Percentiles rank a stretch among this genome's conserved stretches.
phyloP scores from a whole-genome alignment of 1,140 invertebrate species.

The Apocrypta bakeri region DNA sequence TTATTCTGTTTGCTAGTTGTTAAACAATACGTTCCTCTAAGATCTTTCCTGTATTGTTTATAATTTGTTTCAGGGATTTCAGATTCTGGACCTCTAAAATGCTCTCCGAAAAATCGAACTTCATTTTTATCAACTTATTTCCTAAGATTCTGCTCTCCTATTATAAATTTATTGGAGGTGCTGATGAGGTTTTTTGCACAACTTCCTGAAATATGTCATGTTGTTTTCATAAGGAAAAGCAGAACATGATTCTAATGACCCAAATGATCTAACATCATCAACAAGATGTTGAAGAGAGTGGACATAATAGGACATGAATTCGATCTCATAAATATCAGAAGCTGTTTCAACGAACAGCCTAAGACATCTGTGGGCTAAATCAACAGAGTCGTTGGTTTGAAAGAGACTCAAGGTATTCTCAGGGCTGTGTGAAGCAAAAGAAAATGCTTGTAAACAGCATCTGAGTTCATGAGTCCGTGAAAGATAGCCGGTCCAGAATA shows the following conservation, averaged over 20 bases:
- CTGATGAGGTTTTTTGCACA: constrained; percentile 31
- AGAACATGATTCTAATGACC: constrained; percentile 43
- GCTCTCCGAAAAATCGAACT: not conserved
- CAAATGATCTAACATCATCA: constrained; percentile 55
- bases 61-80: constrained; percentile 19
- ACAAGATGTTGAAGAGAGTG: constrained; percentile 54
- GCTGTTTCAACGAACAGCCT: constrained; percentile 20
- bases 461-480: constrained; percentile 2
- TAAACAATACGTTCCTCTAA: not conserved
- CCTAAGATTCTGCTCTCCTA: not conserved
- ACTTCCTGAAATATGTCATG: constrained; percentile 53
- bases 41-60: constrained; percentile 13
- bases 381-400: too few species aligned
- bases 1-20: not conserved
- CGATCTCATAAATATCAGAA: constrained; percentile 42
- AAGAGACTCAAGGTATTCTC: constrained; percentile 38
- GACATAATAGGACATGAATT: constrained; percentile 53
- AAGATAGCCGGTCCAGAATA: constrained; percentile 44
- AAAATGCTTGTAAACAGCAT: constrained; percentile 48
- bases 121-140: not conserved
- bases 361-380: too few species aligned
- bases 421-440: constrained; percentile 42
- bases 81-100: not conserved
- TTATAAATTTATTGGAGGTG: constrained; percentile 52
- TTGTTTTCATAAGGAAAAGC: constrained; percentile 57